A percentile compares a stretch with the other conserved stretches of the same genome.
Conservation (phyloP, 2,797 vertebrate species). For the Myotis vivesi region DNA sequence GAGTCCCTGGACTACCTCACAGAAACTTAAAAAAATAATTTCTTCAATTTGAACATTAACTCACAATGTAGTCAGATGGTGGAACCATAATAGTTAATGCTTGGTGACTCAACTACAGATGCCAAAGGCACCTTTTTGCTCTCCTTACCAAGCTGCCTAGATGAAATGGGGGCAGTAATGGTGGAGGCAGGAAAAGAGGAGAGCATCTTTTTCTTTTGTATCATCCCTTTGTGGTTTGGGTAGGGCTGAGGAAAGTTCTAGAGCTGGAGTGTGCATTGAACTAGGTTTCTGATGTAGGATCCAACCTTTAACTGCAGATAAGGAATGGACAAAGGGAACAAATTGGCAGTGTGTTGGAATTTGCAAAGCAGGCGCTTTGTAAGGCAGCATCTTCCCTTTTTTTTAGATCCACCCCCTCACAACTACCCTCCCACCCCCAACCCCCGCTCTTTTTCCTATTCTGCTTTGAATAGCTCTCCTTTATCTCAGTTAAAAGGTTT, state of each 20-base stretch:
- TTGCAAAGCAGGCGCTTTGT: neutral
- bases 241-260: neutral
- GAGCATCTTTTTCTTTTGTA: neutral
- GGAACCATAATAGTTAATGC: neutral
- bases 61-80: neutral
- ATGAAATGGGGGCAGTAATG: neutral
- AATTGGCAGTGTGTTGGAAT: neutral
- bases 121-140: neutral
- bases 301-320: neutral
- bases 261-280: neutral
- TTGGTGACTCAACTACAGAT: neutral
- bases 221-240: neutral
- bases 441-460: neutral
- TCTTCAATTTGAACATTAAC: conserved; percentile 35
- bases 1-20: neutral
- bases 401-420: neutral
- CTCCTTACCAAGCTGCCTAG: neutral
- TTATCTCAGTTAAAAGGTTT: conserved; percentile 56
- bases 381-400: neutral
- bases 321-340: neutral
- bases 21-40: neutral
- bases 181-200: neutral
- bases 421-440: neutral
- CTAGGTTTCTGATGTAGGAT: neutral
- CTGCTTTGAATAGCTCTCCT: conserved; percentile 37